These are phyloP conservation scores for Mustelus asterias DNA, from an alignment of 2,113 vertebrate species.

Conservation along the genomic window DNA sequence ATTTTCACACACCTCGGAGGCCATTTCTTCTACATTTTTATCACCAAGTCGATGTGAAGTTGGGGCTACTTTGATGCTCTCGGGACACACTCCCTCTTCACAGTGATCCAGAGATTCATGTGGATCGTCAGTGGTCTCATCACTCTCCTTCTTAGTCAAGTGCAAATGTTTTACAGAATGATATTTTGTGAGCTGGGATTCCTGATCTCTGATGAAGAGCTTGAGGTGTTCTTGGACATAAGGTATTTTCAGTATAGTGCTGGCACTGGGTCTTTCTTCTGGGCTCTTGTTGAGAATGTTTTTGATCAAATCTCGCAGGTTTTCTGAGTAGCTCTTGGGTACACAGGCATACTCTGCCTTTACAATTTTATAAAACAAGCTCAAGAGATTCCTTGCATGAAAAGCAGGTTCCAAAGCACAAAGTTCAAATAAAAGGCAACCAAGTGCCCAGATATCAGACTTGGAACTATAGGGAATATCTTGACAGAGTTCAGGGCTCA, in stretches of 20 bases:
- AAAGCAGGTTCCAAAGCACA: slow-evolving; percentile 62
- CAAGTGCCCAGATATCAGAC: slow-evolving; percentile 69
- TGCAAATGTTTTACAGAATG: slow-evolving; percentile 2
- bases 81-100: neutral
- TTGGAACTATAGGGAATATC: slow-evolving; percentile 67
- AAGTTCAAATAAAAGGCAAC: slow-evolving; percentile 64
- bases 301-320: slow-evolving; percentile 51
- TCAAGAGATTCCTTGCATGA: slow-evolving; percentile 56
- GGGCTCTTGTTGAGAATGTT: slow-evolving; percentile 55
- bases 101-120: neutral
- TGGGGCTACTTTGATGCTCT: slow-evolving; percentile 34
- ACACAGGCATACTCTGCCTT: slow-evolving; percentile 53
- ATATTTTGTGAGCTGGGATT: slow-evolving; percentile 43
- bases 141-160: neutral
- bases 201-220: slow-evolving; percentile 44
- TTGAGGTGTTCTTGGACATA: slow-evolving; percentile 54
- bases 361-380: slow-evolving; percentile 64
- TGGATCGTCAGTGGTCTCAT: neutral
- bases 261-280: slow-evolving; percentile 55
- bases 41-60: slow-evolving; percentile 33
- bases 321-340: slow-evolving; percentile 48
- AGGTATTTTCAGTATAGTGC: slow-evolving; percentile 47
- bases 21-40: slow-evolving; percentile 14
- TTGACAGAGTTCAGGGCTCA: slow-evolving; percentile 68
- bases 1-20: slow-evolving; percentile 11